Base-by-base conservation (phyloP, 2,113 vertebrate genomes). In the Sander vitreus region DNA sequence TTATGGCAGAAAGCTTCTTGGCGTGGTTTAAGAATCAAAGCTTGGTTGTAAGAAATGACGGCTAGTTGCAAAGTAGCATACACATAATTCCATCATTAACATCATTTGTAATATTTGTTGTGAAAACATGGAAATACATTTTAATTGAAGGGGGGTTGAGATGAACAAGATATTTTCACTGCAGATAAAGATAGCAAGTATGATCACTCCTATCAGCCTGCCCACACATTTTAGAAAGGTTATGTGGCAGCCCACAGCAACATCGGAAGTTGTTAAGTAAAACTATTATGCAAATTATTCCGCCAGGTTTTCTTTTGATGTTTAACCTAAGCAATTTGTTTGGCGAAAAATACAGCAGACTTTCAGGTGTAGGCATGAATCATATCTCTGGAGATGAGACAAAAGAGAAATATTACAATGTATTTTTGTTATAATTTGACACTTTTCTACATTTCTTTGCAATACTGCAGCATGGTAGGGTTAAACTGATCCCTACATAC, bases 401-500 rank as follows among this genome's bases (percentile, higher is more conserved):
- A 57, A 47, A 30, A 62, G 63, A 58, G 47, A 80, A 36, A 80
- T 19, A 67, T 81, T 62, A 65, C 16, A 43, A 6, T 50, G 10
- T 51, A 39, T 58, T 25, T 47, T 23, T 18, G 63, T 60, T 12
- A 50, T 55, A 23, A 64, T 80, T 73, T 66, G 16, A 79, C 60
- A 18, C 21, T 47, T 57, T 68, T 27, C 36, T 10, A 6, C 2
- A 59, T 30, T 68, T 4, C 43, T 62, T 50, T 76, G 27, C 58
- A 60, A 9, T 5, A 16, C 47, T 58, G 62, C 47, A 62, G 54
- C n/a, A 15, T 12, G 21, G 18, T 12, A 18, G 36, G 64, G 53
- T 80, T 50, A 16, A 53, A 62, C 23, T 25, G 62, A 70, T 76
- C 89, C 86, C 87, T 74, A 83, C 90, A 90, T 86, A 50, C 53